phyloP scores from a whole-genome alignment of 2,888 invertebrate species.

The Phania funesta region DNA sequence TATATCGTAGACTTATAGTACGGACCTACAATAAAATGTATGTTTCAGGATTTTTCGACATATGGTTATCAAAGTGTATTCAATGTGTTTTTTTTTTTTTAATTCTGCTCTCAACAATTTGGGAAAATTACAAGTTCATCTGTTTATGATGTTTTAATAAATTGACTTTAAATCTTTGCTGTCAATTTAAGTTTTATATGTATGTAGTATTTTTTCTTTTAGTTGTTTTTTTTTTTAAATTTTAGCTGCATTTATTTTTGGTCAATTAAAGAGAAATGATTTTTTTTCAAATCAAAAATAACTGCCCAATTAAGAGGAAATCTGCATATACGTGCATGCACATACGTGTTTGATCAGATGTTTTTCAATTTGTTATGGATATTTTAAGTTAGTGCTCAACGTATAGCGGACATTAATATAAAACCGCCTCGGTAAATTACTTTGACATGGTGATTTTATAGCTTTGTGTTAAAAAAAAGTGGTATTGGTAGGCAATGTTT shows the following conservation, averaged over 20 bases:
- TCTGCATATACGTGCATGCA: neutral
- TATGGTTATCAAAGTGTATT: slow-evolving; percentile 56
- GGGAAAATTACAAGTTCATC: slow-evolving; percentile 59
- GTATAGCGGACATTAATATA: slow-evolving; percentile 1
- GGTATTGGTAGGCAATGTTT: neutral
- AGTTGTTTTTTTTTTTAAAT: neutral
- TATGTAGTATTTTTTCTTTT: neutral
- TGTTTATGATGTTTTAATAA: slow-evolving; percentile 66
- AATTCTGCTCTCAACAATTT: slow-evolving; percentile 40
- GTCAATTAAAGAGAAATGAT: slow-evolving; percentile 19
- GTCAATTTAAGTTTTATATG: slow-evolving; percentile 52
- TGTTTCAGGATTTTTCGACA: slow-evolving; percentile 54
- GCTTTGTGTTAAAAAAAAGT: neutral
- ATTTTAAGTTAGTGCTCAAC: slow-evolving; percentile 10
- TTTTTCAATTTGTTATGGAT: slow-evolving; percentile 34
- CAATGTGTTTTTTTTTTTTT: slow-evolving; percentile 15
- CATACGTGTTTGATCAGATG: neutral
- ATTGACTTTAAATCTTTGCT: slow-evolving; percentile 66
- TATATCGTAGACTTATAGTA: slow-evolving; percentile 3
- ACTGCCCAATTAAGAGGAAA: neutral
- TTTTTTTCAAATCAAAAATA: neutral
- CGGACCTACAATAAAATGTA: slow-evolving; percentile 47
- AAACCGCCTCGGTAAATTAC: slow-evolving; percentile 29
- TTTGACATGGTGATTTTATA: slow-evolving; percentile 24
- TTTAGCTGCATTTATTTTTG: slow-evolving; percentile 31